Evolutionary conservation across 2,113 vertebrate species (phyloP), one percentile per base, ranked within the genome.

Genomic region (Dicentrarchus labrax): DNA sequence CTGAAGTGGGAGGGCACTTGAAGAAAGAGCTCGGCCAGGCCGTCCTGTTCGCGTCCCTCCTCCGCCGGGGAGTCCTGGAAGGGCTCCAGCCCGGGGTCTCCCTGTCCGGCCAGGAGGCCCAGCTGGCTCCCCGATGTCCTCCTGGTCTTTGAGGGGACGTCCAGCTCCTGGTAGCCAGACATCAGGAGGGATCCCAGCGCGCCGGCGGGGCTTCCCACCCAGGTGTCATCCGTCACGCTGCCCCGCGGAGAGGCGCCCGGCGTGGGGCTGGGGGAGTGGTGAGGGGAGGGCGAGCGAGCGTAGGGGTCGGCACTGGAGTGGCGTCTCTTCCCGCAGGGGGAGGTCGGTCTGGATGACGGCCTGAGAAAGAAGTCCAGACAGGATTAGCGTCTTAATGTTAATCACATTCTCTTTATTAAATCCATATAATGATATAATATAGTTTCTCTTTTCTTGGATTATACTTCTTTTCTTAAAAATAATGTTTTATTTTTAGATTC

Each of bases 61-160:
- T 89, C 86, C 9, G 94, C 36, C 11, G 95, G 87, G 67, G 95
- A 92, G 71, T 98, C 97, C 89, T 95, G 95, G 24, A 95, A 95
- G 12, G 96, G 89, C 80, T 98, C 96, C 80, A 96, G 87, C 86
- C 92, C 94, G 17, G 95, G 57, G 72, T 98, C 97, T 69, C 94
- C 93, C 91, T 97, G 97, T 85, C 96, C 94, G 62, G 93, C 86
- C 80, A 96, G 82, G 84, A 95, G 88, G 22, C 92, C 91, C 84
- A 95, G 94, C 93, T 97, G 96, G 88, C 95, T 95, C 86, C 96
- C 96, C 6, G 97, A 97, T 11, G 97, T 99, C 91, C 97, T 97
- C 87, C 98, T 96, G 88, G 98, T 98, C 96, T 99, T 99, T 38
- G 97, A 95, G 87, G 98, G 98, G 84, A 99, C 96, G 76, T 99